Conservation (phyloP, 2,797 vertebrate genomes). For the Sphenopsis melanotis region DNA sequence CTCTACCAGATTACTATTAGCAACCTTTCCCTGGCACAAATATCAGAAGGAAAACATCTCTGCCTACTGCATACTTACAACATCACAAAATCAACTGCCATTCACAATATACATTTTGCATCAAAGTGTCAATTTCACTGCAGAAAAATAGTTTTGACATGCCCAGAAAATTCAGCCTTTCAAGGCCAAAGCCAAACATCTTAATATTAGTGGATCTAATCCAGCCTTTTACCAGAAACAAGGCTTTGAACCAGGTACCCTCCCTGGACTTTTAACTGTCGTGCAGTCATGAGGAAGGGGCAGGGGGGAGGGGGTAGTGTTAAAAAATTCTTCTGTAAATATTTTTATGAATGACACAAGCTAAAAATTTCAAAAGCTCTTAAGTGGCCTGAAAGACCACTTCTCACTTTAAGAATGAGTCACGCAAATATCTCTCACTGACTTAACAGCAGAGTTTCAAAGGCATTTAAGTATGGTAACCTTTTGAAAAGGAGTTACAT, state of each 20-base stretch:
- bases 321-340: background rate
- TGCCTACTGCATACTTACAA: background rate
- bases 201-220: background rate
- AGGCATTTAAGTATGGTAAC: background rate
- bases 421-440: background rate
- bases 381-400: background rate
- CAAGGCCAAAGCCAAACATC: background rate
- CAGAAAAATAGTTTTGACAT: background rate
- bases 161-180: background rate
- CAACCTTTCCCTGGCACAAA: background rate
- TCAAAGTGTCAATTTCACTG: background rate
- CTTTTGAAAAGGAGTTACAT: background rate
- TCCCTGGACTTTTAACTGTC: background rate
- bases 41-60: background rate
- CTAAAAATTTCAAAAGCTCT: background rate
- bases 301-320: rapidly evolving
- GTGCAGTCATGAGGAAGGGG: background rate
- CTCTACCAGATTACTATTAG: background rate
- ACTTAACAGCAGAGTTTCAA: background rate
- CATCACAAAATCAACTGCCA: background rate
- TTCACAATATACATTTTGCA: background rate
- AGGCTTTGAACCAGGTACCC: background rate
- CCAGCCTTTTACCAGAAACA: background rate
- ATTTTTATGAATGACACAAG: background rate
- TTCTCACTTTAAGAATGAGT: background rate